phyloP scores from a whole-genome alignment of 2,113 vertebrate species.

The Rhinoderma darwinii region DNA sequence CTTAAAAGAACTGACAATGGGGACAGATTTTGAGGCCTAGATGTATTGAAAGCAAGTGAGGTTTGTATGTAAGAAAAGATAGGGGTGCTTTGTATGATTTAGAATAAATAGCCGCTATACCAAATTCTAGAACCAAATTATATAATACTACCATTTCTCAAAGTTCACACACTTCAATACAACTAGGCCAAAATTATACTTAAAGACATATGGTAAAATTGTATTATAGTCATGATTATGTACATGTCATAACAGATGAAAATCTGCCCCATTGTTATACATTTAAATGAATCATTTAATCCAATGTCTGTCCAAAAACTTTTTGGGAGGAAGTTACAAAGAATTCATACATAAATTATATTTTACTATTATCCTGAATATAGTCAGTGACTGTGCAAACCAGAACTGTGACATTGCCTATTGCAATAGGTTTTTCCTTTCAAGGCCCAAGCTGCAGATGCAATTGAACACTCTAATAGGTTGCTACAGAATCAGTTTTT shows the following conservation, averaged over 20 bases:
- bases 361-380: background rate
- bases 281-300: slow-evolving; percentile 12
- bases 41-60: slow-evolving; percentile 17
- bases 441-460: background rate
- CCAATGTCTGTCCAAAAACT: background rate
- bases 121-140: background rate
- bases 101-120: background rate
- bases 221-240: background rate
- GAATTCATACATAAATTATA: background rate
- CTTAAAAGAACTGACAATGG: slow-evolving; percentile 18
- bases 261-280: slow-evolving; percentile 45
- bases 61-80: background rate
- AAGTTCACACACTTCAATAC: slow-evolving; percentile 18
- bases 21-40: slow-evolving; percentile 36
- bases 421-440: background rate
- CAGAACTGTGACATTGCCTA: background rate
- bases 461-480: background rate
- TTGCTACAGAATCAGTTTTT: background rate
- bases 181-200: slow-evolving; percentile 18
- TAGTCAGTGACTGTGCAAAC: background rate
- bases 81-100: background rate
- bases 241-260: background rate
- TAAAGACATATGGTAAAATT: background rate
- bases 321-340: background rate
- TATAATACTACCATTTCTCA: background rate